Conservation (phyloP, 2,113 vertebrate genomes). For the Empidonax traillii region DNA sequence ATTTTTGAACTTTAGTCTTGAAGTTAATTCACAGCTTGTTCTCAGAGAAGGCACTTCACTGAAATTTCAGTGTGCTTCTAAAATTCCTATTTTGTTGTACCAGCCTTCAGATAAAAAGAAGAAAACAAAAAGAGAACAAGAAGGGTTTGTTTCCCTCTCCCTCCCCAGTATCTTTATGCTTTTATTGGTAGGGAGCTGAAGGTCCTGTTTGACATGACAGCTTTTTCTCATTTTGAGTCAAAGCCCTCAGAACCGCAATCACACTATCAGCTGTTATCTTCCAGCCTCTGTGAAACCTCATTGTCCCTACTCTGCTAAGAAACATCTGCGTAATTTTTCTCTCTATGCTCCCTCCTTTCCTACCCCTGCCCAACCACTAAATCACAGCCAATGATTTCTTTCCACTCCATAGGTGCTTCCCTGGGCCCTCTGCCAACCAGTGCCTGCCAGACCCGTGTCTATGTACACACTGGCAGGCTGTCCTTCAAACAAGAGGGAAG, state of each 20-base stretch:
- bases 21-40: not conserved
- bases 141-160: not conserved
- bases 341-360: not conserved
- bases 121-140: not conserved
- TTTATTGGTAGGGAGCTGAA: not conserved
- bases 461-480: not conserved
- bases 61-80: not conserved
- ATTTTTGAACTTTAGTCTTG: not conserved
- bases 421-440: not conserved
- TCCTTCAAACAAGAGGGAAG: not conserved
- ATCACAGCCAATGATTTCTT: not conserved
- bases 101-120: not conserved
- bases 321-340: not conserved
- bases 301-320: not conserved
- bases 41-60: not conserved
- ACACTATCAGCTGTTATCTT: not conserved
- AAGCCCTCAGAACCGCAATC: not conserved
- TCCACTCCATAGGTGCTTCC: not conserved
- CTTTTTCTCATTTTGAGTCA: not conserved
- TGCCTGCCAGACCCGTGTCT: not conserved
- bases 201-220: not conserved
- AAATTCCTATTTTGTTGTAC: not conserved
- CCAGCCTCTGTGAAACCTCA: not conserved
- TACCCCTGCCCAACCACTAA: not conserved
- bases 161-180: not conserved